Evolutionary conservation across 2,797 vertebrate species (phyloP), one percentile per base, ranked within the genome.

Genomic region (Chiloscyllium punctatum): DNA sequence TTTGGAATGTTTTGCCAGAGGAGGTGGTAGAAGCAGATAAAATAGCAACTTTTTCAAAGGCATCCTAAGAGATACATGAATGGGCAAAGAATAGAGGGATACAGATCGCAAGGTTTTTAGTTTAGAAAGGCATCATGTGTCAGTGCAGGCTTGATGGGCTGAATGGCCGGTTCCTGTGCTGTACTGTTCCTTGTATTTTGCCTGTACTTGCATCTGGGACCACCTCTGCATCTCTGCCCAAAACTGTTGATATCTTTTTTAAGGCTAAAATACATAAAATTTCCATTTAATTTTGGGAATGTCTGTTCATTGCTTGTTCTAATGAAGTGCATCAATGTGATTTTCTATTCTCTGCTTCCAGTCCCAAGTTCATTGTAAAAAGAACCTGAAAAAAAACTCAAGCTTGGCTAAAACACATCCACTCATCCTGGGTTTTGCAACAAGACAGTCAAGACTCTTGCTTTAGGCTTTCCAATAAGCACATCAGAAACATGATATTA

Each of bases 181-280:
- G 57, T 62, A 62, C 57, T 62, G 57, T 62, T 62, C 57, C 11
- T 62, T 11, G 57, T 62, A 15, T 30, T 51, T 30, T 74, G 94
- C 27, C 48, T 51, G 42, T 18, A 95, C 94, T 95, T 95, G 72
- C 42, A 72, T 94, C 25, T 94, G 37, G 69, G 94, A 74, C 48
- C 42, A 53, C 71, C 37, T 74, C 48, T 77, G 27, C 15, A 95
- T 77, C 48, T 9, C 71, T 77, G 42, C 27, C 48, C 94, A 77
- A 77, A 91, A 5, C 48, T 53, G 92, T 42, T 94, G n/a, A 66
- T 68, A 94, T 42, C 66, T 94, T 53, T 77, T 94, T 27, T 8
- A 4, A 74, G 94, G 42, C 30, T 7, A 95, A 51, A 72, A 57
- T 95, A 6, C 51, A 33, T 30, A 95, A 30, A 4, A 11, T 23